These are phyloP conservation scores for Noctua janthina DNA, from an alignment of 2,888 invertebrate species.

Conservation along the genomic window DNA sequence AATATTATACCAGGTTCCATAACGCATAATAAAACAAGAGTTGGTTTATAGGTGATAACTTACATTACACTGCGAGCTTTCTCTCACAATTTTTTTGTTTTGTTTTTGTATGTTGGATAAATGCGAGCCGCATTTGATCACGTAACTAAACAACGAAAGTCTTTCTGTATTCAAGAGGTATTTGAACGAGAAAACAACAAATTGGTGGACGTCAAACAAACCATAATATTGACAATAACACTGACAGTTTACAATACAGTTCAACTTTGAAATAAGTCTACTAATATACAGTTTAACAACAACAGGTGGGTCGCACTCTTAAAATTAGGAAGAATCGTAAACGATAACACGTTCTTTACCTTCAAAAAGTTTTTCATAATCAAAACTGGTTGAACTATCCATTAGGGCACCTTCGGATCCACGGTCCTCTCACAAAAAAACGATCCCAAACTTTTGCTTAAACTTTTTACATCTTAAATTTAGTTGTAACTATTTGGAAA, in stretches of 20 bases:
- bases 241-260: not conserved
- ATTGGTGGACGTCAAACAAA: not conserved
- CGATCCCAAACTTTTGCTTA: not conserved
- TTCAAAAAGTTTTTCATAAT: slow-evolving; percentile 41
- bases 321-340: not conserved
- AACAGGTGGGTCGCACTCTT: slow-evolving; percentile 13
- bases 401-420: slow-evolving; percentile 3
- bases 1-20: not conserved
- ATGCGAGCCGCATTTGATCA: not conserved
- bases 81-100: not conserved
- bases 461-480: slow-evolving; percentile 43
- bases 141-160: not conserved
- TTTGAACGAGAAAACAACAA: not conserved
- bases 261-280: not conserved
- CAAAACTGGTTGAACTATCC: slow-evolving; percentile 17
- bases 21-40: not conserved
- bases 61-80: not conserved
- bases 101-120: not conserved
- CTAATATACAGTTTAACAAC: not conserved
- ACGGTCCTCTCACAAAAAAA: slow-evolving; percentile 7
- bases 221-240: not conserved
- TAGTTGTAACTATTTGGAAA: slow-evolving; percentile 15
- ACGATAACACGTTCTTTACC: slow-evolving; percentile 30
- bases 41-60: not conserved
- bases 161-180: not conserved